Conservation (phyloP, 2,113 vertebrate species). For the Tragulus kanchil region DNA sequence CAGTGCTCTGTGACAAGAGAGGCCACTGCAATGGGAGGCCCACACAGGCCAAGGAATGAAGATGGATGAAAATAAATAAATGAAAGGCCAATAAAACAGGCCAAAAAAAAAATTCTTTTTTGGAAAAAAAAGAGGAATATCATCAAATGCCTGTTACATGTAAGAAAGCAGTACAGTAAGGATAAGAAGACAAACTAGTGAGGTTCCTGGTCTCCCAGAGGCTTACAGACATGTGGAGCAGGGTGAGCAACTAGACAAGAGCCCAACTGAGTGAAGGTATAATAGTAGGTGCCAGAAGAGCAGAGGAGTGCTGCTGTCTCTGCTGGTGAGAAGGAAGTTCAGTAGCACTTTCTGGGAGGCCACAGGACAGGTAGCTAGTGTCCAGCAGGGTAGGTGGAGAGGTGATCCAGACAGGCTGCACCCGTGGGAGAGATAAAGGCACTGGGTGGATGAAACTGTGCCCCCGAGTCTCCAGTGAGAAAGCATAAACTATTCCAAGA, state of each 20-base stretch:
- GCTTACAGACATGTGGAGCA: not conserved
- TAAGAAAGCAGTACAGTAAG: not conserved
- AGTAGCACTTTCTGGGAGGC: not conserved
- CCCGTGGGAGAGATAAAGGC: not conserved
- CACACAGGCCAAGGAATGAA: no score
- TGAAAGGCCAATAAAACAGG: no score
- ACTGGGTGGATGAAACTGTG: not conserved
- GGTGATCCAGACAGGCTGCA: not conserved
- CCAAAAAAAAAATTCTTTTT: no score
- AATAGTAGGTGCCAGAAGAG: not conserved
- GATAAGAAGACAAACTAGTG: not conserved
- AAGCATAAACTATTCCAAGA: slow-evolving; percentile 59
- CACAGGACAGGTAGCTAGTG: not conserved
- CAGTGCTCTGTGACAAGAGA: no score
- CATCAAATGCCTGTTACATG: not conserved
- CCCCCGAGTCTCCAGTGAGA: not conserved
- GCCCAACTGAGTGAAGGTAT: not conserved
- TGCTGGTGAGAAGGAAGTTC: not conserved
- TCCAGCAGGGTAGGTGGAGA: not conserved
- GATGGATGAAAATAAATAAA: no score
- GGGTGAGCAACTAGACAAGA: not conserved
- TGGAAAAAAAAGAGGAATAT: not conserved
- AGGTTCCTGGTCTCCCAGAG: not conserved
- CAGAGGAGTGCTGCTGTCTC: not conserved
- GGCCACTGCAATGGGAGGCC: no score